Evolutionary conservation across 1,140 invertebrate genomes (phyloP).

Genomic region (Drosophila bipectinata): DNA sequence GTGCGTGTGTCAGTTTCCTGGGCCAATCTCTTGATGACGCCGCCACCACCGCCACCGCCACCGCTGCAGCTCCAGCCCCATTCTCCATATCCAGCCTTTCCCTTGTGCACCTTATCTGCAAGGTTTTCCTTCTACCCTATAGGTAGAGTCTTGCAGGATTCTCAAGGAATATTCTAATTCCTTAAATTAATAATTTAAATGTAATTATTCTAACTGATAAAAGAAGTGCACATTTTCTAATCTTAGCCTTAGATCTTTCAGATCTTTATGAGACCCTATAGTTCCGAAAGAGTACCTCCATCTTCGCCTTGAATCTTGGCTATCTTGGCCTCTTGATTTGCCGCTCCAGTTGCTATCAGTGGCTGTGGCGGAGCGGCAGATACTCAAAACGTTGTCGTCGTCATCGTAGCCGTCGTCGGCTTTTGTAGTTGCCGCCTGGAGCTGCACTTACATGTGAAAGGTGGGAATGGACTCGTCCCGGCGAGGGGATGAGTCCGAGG

Average conservation of each 20-base stretch:
- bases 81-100: not conserved
- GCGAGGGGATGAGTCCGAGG: not conserved
- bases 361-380: slow-evolving; percentile 43
- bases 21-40: slow-evolving; percentile 53
- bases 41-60: slow-evolving; percentile 38
- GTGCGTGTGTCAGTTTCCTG: slow-evolving; percentile 68
- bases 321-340: slow-evolving; percentile 48
- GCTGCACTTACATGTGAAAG: slow-evolving; percentile 46
- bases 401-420: slow-evolving; percentile 41
- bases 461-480: slow-evolving; percentile 28
- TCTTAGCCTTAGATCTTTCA: too few relatives aligned
- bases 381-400: slow-evolving; percentile 59
- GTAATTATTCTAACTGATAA: too few relatives aligned
- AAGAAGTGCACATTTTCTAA: too few relatives aligned
- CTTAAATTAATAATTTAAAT: too few relatives aligned
- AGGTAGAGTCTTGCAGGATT: not conserved
- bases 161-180: not conserved
- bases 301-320: not conserved
- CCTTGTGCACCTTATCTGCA: slow-evolving; percentile 39
- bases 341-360: slow-evolving; percentile 66
- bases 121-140: slow-evolving; percentile 32
- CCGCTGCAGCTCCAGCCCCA: slow-evolving; percentile 8
- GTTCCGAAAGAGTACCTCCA: slow-evolving; percentile 8
- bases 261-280: too few relatives aligned
- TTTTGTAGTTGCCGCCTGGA: slow-evolving; percentile 52